phyloP scores from a whole-genome alignment of 1,140 invertebrate species.

The Pentalonia nigronervosa region DNA sequence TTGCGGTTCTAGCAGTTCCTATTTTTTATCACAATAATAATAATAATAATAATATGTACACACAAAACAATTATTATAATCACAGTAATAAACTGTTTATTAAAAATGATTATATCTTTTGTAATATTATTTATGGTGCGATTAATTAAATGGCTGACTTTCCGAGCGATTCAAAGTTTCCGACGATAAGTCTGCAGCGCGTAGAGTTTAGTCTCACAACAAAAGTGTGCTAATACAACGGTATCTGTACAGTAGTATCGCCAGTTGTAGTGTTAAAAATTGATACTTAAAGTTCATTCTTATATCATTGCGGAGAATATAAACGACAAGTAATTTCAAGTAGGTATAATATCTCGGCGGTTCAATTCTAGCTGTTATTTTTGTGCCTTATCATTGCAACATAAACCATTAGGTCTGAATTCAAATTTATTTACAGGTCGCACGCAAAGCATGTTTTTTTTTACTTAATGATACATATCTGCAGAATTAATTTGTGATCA shows the following conservation, averaged over 20 bases:
- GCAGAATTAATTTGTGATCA: slow-evolving; percentile 23
- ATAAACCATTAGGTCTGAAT: slow-evolving; percentile 32
- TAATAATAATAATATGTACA: background rate
- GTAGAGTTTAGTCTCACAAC: background rate
- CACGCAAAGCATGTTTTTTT: slow-evolving; percentile 6
- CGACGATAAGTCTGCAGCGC: background rate
- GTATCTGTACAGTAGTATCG: background rate
- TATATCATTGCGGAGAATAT: background rate
- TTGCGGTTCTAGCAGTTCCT: background rate
- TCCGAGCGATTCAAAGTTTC: background rate
- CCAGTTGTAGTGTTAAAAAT: slow-evolving; percentile 30
- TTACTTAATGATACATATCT: background rate
- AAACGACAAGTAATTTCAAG: background rate
- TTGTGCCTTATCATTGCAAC: slow-evolving; percentile 5
- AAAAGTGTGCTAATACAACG: background rate
- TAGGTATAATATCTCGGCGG: background rate
- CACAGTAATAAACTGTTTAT: background rate
- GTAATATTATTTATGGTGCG: background rate
- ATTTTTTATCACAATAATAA: background rate
- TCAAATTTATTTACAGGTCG: background rate
- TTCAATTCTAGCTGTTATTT: background rate
- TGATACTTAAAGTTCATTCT: slow-evolving; percentile 18
- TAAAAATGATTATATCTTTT: background rate
- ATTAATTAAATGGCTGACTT: background rate
- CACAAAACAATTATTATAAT: background rate